Percentiles rank a stretch among this genome's conserved stretches.
phyloP scores from a whole-genome alignment of 1,140 invertebrate genomes.

The Gonatopus flavifemur region DNA sequence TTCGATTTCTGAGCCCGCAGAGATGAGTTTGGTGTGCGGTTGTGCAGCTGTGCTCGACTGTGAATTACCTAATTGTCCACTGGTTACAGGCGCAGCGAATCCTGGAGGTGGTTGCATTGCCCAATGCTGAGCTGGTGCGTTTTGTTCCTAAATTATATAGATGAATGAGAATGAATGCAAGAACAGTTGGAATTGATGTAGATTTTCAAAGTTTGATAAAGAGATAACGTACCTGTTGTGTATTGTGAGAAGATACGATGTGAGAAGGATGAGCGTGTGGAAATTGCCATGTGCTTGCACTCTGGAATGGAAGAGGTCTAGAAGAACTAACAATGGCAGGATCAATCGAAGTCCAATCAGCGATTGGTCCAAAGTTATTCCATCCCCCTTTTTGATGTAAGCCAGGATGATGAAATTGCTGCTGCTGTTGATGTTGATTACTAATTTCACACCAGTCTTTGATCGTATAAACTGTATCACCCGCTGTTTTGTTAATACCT shows the following conservation, averaged over 20 bases:
- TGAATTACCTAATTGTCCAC: slow-evolving; percentile 47
- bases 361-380: slow-evolving; percentile 55
- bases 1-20: slow-evolving; percentile 55
- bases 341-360: slow-evolving; percentile 83
- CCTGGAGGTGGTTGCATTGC: slow-evolving; percentile 59
- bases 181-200: no score
- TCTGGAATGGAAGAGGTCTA: slow-evolving; percentile 59
- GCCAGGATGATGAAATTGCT: slow-evolving; percentile 51
- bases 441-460: slow-evolving; percentile 57
- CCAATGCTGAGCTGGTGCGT: slow-evolving; percentile 54
- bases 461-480: slow-evolving; percentile 48
- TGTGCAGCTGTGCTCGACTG: slow-evolving; percentile 52
- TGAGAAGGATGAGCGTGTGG: slow-evolving; percentile 51
- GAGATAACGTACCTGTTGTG: slow-evolving; percentile 46
- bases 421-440: slow-evolving; percentile 46
- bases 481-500: slow-evolving; percentile 61
- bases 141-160: slow-evolving; percentile 49
- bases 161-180: slow-evolving; percentile 1
- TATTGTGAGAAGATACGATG: slow-evolving; percentile 48
- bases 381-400: slow-evolving; percentile 53
- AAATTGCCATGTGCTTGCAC: slow-evolving; percentile 54
- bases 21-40: slow-evolving; percentile 56
- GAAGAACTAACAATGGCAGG: slow-evolving; percentile 81
- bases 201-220: background rate
- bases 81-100: slow-evolving; percentile 51